Evolutionary conservation across 2,113 vertebrate genomes (phyloP).

Genomic region (Ptilorrhoa leucosticta): DNA sequence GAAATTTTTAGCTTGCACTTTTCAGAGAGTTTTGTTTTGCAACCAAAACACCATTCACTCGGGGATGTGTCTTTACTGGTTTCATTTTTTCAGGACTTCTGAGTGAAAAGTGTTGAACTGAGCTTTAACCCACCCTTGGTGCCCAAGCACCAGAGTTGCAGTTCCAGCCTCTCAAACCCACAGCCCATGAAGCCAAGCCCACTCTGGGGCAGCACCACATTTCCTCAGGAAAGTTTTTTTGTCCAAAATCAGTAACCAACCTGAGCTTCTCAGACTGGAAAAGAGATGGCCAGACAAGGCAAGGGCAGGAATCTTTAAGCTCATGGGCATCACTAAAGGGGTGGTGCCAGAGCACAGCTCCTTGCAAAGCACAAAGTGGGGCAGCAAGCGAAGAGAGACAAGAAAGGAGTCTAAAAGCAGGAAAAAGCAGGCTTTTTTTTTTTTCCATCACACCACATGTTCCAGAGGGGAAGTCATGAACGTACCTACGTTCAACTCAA

Average conservation of each 20-base stretch:
- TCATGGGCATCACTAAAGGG: fast-evolving
- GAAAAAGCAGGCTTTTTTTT: neutral
- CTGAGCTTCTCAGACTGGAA: neutral
- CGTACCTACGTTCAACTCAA: neutral
- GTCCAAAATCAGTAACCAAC: neutral
- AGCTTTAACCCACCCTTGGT: neutral
- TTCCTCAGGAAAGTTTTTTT: neutral
- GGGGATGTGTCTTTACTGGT: neutral
- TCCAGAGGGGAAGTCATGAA: neutral
- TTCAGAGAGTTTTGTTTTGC: neutral
- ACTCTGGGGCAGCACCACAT: neutral
- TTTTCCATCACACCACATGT: neutral
- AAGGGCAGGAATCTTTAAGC: neutral
- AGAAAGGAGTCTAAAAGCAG: neutral
- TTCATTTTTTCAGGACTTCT: neutral
- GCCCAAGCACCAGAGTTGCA: fast-evolving
- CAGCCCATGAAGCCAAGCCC: fast-evolving
- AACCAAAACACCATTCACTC: neutral
- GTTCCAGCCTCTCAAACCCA: neutral
- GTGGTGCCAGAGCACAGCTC: neutral
- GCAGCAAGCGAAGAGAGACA: neutral
- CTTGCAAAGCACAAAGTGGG: neutral
- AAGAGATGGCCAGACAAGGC: neutral
- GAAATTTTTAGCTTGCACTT: neutral
- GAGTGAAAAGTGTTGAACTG: neutral